These are phyloP conservation scores for Piliocolobus tephrosceles DNA, from an alignment of 2,113 vertebrate genomes.

Conservation along the genomic window DNA sequence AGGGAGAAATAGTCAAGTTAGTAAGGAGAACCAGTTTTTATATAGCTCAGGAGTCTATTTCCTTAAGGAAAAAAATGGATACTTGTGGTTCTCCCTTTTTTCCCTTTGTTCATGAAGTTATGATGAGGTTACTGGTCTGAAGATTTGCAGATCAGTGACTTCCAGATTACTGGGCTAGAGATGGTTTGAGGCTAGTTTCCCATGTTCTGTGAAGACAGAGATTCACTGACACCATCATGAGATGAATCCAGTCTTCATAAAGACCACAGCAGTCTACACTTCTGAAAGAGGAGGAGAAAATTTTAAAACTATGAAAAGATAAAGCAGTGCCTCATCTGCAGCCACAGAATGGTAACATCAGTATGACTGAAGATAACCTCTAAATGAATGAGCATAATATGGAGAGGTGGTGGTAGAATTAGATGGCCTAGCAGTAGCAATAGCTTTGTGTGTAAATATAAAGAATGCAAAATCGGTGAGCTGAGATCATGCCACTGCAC, in stretches of 20 bases:
- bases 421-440: not conserved
- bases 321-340: not conserved
- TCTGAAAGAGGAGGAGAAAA: not conserved
- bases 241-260: not conserved
- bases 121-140: not conserved
- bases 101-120: not conserved
- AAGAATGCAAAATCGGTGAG: not conserved
- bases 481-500: too few species aligned
- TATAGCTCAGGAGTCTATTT: not conserved
- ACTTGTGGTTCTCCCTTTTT: not conserved
- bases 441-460: not conserved
- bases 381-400: not conserved
- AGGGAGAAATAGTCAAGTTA: not conserved
- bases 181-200: not conserved
- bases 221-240: not conserved
- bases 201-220: not conserved
- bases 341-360: not conserved
- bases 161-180: not conserved
- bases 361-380: not conserved
- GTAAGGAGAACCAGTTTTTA: not conserved
- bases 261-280: not conserved
- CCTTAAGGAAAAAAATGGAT: not conserved
- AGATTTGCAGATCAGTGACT: not conserved
- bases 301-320: not conserved
- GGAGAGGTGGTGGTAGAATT: not conserved